phyloP scores from a whole-genome alignment of 2,797 vertebrate genomes.

The Pyrocephalus nanus region DNA sequence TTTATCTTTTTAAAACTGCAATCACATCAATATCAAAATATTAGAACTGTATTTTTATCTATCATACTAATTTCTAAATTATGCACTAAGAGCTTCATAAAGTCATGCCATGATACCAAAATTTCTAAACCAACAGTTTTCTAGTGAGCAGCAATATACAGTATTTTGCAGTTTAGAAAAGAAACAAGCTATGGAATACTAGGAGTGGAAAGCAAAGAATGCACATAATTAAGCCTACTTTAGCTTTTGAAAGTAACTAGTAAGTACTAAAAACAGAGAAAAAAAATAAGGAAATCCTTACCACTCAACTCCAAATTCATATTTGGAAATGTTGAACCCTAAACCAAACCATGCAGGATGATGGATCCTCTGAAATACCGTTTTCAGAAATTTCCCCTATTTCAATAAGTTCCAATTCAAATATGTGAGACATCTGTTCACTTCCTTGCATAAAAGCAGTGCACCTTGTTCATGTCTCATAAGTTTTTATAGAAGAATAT shows the following conservation, averaged over 20 bases:
- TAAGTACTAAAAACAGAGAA: background rate
- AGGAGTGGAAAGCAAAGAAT: background rate
- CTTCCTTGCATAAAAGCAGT: background rate
- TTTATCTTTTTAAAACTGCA: background rate
- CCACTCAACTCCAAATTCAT: background rate
- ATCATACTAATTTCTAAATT: background rate
- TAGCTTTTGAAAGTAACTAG: background rate
- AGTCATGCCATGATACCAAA: background rate
- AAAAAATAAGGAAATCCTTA: background rate
- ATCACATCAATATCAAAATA: background rate
- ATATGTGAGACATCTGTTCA: background rate
- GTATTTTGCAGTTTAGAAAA: background rate
- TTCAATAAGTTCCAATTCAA: background rate
- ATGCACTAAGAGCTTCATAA: background rate
- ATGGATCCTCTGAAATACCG: background rate
- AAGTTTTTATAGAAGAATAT: background rate
- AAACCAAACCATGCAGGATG: background rate
- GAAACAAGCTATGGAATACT: background rate
- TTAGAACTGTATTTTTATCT: background rate
- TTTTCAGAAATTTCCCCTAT: background rate
- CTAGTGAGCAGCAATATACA: background rate
- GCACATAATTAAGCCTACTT: background rate
- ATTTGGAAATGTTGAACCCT: background rate
- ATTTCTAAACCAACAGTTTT: background rate
- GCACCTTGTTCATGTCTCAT: background rate